phyloP scores from a whole-genome alignment of 2,113 vertebrate genomes.

The Crotophaga sulcirostris region DNA sequence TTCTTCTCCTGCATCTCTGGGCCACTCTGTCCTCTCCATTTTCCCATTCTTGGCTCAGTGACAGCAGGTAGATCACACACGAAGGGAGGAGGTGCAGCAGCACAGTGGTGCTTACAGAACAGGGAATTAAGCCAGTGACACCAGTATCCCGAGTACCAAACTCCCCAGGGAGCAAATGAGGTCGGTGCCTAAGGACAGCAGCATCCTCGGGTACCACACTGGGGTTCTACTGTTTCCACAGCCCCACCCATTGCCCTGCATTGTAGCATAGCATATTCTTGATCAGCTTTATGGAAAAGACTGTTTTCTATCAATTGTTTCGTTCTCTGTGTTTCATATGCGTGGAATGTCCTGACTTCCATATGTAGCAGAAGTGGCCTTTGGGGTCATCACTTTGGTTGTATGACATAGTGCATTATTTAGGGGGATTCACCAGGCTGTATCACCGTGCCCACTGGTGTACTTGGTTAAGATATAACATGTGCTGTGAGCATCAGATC shows the following conservation, averaged over 20 bases:
- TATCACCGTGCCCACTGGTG: neutral
- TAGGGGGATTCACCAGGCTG: neutral
- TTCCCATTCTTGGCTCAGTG: neutral
- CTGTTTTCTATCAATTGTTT: neutral
- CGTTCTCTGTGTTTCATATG: neutral
- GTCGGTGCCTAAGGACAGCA: neutral
- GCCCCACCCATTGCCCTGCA: rapidly evolving
- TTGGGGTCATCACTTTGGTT: neutral
- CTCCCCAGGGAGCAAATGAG: neutral
- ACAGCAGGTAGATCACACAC: neutral
- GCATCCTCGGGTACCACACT: rapidly evolving
- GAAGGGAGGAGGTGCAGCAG: neutral
- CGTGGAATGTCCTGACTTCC: neutral
- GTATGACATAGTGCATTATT: neutral
- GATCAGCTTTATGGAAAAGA: neutral
- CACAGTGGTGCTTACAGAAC: neutral
- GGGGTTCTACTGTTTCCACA: neutral
- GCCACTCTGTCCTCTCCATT: neutral
- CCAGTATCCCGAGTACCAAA: neutral
- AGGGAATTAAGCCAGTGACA: neutral
- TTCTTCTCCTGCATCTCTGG: neutral
- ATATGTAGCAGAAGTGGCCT: neutral
- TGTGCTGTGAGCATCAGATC: neutral
- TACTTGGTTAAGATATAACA: neutral
- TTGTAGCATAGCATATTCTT: neutral